These are phyloP conservation scores for Manis crassicaudata DNA, from an alignment of 2,797 vertebrate species.

Conservation along the genomic window DNA sequence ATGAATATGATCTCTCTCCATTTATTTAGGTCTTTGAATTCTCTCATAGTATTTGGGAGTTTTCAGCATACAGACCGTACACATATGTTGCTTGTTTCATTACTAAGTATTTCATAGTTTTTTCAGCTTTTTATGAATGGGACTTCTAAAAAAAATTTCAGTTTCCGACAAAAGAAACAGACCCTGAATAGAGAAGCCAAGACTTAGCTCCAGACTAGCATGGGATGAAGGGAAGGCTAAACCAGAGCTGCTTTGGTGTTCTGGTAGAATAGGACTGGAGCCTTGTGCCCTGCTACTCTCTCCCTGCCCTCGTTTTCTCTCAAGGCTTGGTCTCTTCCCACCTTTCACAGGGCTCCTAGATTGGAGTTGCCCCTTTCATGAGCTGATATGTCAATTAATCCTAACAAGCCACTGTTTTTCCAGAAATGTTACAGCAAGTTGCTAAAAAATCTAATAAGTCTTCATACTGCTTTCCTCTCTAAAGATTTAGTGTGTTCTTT, in stretches of 20 bases:
- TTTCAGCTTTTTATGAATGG: not conserved
- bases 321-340: not conserved
- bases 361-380: not conserved
- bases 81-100: not conserved
- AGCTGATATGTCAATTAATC: not conserved
- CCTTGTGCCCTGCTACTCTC: not conserved
- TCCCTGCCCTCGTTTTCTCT: not conserved
- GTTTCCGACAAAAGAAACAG: not conserved
- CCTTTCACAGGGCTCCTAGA: not conserved
- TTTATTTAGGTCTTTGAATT: slow-evolving; percentile 34
- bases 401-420: not conserved
- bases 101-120: not conserved
- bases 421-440: not conserved
- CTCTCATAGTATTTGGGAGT: not conserved
- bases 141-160: not conserved
- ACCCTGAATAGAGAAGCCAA: not conserved
- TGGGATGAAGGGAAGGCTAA: not conserved
- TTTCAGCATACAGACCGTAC: not conserved
- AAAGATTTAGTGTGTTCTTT: not conserved
- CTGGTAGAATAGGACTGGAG: not conserved
- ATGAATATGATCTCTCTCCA: not conserved
- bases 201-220: not conserved
- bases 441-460: not conserved
- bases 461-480: slow-evolving; percentile 33
- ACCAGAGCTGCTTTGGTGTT: not conserved